A percentile compares a stretch with the other conserved stretches of the same genome.
Evolutionary conservation across 2,113 vertebrate genomes (phyloP).

Genomic region (Leptobrachium leishanense): DNA sequence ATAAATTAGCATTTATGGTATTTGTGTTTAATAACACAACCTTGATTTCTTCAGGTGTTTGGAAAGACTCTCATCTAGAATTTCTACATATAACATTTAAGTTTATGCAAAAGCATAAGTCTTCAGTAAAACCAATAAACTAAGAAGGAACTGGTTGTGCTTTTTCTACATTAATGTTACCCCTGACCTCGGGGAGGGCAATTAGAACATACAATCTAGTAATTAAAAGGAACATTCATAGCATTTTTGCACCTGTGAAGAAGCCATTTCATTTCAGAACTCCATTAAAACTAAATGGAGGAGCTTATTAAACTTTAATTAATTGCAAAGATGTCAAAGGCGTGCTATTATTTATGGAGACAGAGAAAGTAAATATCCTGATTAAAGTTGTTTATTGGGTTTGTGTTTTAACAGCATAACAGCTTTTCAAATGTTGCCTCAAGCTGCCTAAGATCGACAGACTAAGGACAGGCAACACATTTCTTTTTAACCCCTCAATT

Average conservation of each 20-base stretch:
- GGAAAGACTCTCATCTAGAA: too few species aligned
- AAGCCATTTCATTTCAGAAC: conserved; percentile 28
- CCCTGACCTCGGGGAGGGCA: conserved; percentile 23
- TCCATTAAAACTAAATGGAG: conserved; percentile 41
- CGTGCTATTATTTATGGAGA: conserved; percentile 43
- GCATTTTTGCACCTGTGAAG: conserved; percentile 48
- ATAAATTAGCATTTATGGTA: too few species aligned
- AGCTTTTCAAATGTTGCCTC: conserved; percentile 46
- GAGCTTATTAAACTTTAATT: conserved; percentile 53
- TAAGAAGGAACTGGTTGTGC: not conserved
- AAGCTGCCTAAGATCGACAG: not conserved
- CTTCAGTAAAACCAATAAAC: not conserved
- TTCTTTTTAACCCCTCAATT: not conserved
- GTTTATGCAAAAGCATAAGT: not conserved
- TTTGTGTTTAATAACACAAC: too few species aligned
- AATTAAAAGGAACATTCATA: conserved; percentile 37
- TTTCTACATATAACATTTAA: too few species aligned
- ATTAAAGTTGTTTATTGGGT: conserved; percentile 50
- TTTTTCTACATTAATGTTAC: conserved; percentile 6
- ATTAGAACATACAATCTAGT: conserved; percentile 21
- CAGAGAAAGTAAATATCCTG: conserved; percentile 49
- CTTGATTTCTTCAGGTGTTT: too few species aligned
- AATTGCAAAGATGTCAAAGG: conserved; percentile 51
- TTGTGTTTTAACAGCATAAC: conserved; percentile 39
- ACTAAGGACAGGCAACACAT: not conserved